These are phyloP conservation scores for Misgurnus mizolepis DNA, from an alignment of 2,113 vertebrate genomes.

Conservation along the genomic window DNA sequence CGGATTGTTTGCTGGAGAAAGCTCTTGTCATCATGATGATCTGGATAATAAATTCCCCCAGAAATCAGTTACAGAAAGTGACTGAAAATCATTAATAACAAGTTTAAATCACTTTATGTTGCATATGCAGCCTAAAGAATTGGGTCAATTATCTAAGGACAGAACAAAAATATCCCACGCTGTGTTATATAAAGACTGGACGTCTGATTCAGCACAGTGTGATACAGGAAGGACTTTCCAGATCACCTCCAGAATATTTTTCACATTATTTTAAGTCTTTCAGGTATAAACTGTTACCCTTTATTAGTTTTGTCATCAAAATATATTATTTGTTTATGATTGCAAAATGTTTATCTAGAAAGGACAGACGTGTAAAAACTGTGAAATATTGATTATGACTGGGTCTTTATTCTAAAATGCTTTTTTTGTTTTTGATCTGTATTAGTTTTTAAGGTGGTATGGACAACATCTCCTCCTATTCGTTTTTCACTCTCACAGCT, in stretches of 20 bases:
- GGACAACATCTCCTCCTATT: constrained; percentile 8
- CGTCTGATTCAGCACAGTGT: background rate
- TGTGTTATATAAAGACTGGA: background rate
- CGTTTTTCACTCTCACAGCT: constrained; percentile 9
- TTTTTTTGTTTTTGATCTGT: background rate
- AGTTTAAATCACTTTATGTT: too few relatives aligned
- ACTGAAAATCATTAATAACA: too few relatives aligned
- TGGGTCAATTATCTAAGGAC: background rate
- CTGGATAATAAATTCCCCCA: too few relatives aligned
- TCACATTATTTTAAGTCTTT: too few relatives aligned
- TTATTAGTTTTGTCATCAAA: background rate
- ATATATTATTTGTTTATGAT: background rate
- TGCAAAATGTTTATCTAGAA: too few relatives aligned
- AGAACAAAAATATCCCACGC: background rate
- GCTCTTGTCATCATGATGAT: too few relatives aligned
- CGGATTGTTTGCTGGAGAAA: too few relatives aligned
- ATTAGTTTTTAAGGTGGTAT: constrained; percentile 16
- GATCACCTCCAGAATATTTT: background rate
- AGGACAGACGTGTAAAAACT: background rate
- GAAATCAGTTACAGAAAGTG: too few relatives aligned
- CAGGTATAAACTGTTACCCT: background rate
- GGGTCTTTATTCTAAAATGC: background rate
- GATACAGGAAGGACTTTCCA: background rate
- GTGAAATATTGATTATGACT: background rate
- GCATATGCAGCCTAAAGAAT: too few relatives aligned